phyloP scores from a whole-genome alignment of 2,113 vertebrate genomes.

The Chlorodrepanis virens region DNA sequence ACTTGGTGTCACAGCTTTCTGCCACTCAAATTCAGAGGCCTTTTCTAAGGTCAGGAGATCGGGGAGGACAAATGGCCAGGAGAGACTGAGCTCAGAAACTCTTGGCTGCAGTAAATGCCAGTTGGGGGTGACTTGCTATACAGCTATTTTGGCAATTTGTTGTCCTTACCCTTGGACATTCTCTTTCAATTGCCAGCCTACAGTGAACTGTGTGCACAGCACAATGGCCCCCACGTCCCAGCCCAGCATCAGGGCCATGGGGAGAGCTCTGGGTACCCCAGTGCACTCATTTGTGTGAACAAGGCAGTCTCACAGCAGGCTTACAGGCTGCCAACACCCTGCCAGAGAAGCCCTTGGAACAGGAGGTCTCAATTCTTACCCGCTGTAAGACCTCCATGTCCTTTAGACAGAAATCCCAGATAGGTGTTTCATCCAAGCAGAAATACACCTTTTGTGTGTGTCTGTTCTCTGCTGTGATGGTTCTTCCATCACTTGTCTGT shows the following conservation, averaged over 20 bases:
- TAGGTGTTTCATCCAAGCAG: neutral
- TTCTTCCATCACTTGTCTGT: neutral
- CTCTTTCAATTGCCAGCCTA: neutral
- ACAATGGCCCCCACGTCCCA: accelerated
- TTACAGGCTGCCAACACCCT: neutral
- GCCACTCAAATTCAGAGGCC: neutral
- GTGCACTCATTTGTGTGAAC: neutral
- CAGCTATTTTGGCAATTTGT: conserved; percentile 5
- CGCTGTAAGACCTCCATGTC: neutral
- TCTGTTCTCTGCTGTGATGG: neutral
- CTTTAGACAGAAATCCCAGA: neutral
- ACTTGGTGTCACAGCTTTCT: neutral
- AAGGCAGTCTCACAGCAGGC: neutral
- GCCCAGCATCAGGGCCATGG: neutral
- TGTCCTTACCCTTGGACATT: neutral
- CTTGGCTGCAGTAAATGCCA: conserved; percentile 37
- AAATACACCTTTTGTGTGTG: neutral
- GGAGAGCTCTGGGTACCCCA: neutral
- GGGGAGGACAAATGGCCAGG: neutral
- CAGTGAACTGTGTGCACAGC: neutral
- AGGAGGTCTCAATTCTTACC: neutral
- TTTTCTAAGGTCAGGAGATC: conserved; percentile 1
- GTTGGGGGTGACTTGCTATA: neutral
- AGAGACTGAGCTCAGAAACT: neutral
- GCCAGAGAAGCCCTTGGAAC: neutral